Percentiles rank a stretch among this genome's conserved stretches.
phyloP scores from a whole-genome alignment of 92 coral and sea anemone species.

The Palythoa caribaeorum region DNA sequence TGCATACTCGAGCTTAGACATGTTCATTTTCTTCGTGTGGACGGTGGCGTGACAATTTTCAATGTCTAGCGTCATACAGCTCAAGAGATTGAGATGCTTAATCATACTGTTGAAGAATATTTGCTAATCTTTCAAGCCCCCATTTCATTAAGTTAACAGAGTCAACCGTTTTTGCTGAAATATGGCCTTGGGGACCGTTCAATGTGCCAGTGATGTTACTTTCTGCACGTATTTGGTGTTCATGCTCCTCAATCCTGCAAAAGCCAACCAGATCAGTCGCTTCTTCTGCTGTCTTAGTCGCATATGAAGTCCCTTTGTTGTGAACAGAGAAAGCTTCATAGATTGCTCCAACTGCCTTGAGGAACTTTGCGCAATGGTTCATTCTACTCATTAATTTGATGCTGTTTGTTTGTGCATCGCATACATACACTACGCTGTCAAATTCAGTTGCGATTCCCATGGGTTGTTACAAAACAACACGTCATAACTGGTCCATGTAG shows the following conservation, averaged over 20 bases:
- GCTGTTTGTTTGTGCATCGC: constrained; percentile 65
- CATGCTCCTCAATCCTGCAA: constrained; percentile 5
- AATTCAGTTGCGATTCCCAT: no score
- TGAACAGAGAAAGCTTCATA: not conserved
- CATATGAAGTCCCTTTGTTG: not conserved
- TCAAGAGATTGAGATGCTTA: constrained; percentile 40
- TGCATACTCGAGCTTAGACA: constrained; percentile 40
- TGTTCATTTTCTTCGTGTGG: constrained; percentile 40
- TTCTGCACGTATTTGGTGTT: not conserved
- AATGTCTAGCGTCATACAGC: constrained; percentile 68
- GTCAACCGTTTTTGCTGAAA: constrained; percentile 49
- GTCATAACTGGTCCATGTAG: constrained; percentile 61
- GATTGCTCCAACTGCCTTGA: not conserved
- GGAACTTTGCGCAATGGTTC: constrained; percentile 53
- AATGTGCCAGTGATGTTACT: constrained; percentile 2
- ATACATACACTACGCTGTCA: not conserved
- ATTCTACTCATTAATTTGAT: constrained; percentile 61
- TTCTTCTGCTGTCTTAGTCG: constrained; percentile 1
- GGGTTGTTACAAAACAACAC: constrained; percentile 50
- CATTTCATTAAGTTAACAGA: constrained; percentile 45
- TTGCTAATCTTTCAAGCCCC: constrained; percentile 43
- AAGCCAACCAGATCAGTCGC: not conserved
- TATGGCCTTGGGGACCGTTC: constrained; percentile 58
- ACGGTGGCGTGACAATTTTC: constrained; percentile 52
- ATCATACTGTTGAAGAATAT: constrained; percentile 13